These are phyloP conservation scores for Alviniconcha strummeri DNA, from an alignment of 2,888 invertebrate genomes.

Conservation along the genomic window DNA sequence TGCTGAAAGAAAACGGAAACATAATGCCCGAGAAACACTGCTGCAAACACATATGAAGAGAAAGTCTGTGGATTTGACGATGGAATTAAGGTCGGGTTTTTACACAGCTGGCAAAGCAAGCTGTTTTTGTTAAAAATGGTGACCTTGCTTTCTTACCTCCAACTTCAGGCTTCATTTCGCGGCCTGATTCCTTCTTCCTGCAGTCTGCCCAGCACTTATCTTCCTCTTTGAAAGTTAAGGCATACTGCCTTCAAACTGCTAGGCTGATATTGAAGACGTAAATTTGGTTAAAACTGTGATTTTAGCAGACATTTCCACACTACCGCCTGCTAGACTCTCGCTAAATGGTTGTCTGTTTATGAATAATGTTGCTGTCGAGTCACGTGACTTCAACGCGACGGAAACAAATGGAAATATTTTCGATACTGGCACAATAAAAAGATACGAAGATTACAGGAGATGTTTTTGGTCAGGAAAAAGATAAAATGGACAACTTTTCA, in stretches of 20 bases:
- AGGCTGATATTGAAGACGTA: slow-evolving; percentile 1
- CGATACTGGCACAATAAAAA: background rate
- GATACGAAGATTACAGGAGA: background rate
- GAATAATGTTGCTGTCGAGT: slow-evolving; percentile 28
- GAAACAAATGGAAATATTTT: slow-evolving; percentile 25
- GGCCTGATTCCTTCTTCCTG: background rate
- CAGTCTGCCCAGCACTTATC: background rate
- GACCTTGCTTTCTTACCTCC: slow-evolving; percentile 30
- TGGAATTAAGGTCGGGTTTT: background rate
- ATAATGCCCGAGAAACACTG: too few relatives aligned
- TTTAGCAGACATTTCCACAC: slow-evolving; percentile 21
- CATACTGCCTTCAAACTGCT: slow-evolving; percentile 8
- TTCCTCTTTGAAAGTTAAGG: slow-evolving; percentile 9
- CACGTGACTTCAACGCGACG: slow-evolving; percentile 29
- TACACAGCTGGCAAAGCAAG: slow-evolving; percentile 26
- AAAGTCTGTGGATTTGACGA: too few relatives aligned
- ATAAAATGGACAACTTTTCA: slow-evolving; percentile 5
- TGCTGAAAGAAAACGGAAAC: too few relatives aligned
- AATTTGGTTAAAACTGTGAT: background rate
- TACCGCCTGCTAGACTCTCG: slow-evolving; percentile 16
- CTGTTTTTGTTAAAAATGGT: slow-evolving; percentile 24
- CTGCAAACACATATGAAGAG: too few relatives aligned
- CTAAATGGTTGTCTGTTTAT: slow-evolving; percentile 25
- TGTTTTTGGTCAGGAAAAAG: background rate
- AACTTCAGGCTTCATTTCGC: slow-evolving; percentile 29